These are phyloP conservation scores for Clinocottus analis DNA, from an alignment of 2,113 vertebrate genomes.

Conservation along the genomic window DNA sequence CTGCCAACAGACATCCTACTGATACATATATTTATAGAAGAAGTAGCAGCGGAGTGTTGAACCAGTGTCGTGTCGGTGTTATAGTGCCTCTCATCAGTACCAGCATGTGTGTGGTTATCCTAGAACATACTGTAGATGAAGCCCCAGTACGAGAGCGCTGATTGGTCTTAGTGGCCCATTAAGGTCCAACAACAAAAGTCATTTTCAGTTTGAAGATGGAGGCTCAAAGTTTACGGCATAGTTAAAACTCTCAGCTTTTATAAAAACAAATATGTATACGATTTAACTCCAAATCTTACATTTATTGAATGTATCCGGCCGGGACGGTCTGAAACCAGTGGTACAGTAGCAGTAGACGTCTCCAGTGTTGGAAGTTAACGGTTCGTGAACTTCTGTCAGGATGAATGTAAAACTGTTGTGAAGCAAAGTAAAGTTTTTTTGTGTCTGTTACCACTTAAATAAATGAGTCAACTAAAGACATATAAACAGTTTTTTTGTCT, in stretches of 20 bases:
- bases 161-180: constrained; percentile 12
- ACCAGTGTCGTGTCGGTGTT: constrained; percentile 56
- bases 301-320: constrained; percentile 25
- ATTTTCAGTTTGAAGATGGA: not conserved
- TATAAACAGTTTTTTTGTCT: not conserved
- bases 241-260: constrained; percentile 14
- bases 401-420: constrained; percentile 11
- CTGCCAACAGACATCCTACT: constrained; percentile 26
- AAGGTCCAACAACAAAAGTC: not conserved
- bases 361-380: not conserved
- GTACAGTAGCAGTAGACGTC: not conserved
- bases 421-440: not conserved
- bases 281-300: constrained; percentile 12
- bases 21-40: constrained; percentile 27
- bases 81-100: constrained; percentile 60
- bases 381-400: not conserved
- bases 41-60: constrained; percentile 45
- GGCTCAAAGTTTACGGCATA: constrained; percentile 17
- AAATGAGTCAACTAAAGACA: constrained; percentile 24
- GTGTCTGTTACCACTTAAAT: constrained; percentile 18
- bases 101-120: constrained; percentile 49
- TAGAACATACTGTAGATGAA: constrained; percentile 35
- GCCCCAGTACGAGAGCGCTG: constrained; percentile 6
- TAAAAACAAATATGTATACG: not conserved
- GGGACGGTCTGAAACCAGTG: not conserved